phyloP scores from a whole-genome alignment of 2,113 vertebrate species.

The Chaetodon auriga region DNA sequence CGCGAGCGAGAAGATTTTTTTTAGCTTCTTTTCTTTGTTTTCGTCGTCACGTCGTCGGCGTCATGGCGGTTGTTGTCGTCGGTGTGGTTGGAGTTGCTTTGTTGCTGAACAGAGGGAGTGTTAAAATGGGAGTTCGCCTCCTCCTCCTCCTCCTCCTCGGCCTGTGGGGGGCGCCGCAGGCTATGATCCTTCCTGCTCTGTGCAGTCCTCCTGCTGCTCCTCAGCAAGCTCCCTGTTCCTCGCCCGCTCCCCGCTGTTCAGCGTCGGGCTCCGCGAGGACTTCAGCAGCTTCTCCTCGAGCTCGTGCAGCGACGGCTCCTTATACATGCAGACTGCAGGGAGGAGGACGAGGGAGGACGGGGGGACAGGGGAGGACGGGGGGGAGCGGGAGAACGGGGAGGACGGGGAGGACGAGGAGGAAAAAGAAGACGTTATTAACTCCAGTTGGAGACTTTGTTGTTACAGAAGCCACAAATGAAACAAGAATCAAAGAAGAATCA shows the following conservation, averaged over 20 bases:
- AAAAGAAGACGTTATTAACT: neutral
- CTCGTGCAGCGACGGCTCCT: conserved; percentile 98
- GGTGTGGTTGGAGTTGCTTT: conserved; percentile 45
- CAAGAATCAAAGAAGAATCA: neutral
- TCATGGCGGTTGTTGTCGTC: conserved; percentile 56
- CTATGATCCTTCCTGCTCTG: conserved; percentile 86
- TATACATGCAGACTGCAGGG: conserved; percentile 96
- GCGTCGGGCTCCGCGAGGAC: conserved; percentile 93
- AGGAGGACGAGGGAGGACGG: no score
- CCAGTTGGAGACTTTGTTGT: no score
- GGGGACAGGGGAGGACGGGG: no score
- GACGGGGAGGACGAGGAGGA: no score
- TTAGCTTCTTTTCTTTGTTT: conserved; percentile 50
- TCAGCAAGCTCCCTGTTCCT: conserved; percentile 79
- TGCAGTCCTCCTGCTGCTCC: conserved; percentile 88
- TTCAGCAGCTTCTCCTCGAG: conserved; percentile 97
- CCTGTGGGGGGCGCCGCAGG: conserved; percentile 62
- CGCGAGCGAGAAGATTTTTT: conserved; percentile 84
- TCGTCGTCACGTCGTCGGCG: conserved; percentile 37
- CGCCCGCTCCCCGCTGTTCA: conserved; percentile 91
- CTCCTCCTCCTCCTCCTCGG: conserved; percentile 21
- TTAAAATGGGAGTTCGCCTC: conserved; percentile 68
- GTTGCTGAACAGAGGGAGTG: conserved; percentile 67
- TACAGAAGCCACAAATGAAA: no score
- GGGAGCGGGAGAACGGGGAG: no score